Conservation (phyloP, 2,113 vertebrate species). For the Henicopernis longicauda region DNA sequence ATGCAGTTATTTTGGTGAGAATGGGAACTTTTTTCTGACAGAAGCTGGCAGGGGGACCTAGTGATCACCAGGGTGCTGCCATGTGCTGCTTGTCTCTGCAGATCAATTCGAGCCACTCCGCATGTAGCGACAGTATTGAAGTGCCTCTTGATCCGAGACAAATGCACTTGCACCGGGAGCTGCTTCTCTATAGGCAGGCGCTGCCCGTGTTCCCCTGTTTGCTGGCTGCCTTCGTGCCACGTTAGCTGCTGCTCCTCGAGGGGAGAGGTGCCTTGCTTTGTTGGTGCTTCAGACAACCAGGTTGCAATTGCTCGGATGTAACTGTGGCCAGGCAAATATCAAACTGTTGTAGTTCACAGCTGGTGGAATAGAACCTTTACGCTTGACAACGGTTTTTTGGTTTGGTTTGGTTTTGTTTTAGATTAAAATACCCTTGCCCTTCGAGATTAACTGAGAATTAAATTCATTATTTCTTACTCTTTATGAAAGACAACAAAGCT, state of each 20-base stretch:
- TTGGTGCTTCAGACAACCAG: rapidly evolving
- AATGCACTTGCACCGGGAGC: neutral
- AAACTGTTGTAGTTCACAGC: neutral
- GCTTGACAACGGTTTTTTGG: neutral
- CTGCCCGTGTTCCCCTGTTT: neutral
- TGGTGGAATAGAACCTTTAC: neutral
- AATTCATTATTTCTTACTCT: neutral
- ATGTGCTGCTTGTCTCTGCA: neutral
- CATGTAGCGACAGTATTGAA: rapidly evolving
- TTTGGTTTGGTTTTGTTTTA: neutral
- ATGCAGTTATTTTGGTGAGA: neutral
- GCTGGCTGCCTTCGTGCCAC: neutral
- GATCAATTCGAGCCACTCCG: neutral
- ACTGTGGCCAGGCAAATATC: neutral
- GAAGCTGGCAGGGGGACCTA: neutral
- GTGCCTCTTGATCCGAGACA: neutral
- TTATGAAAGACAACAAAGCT: neutral
- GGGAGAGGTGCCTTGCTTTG: neutral
- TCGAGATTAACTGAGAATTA: neutral
- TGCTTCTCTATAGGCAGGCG: neutral
- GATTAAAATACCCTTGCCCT: neutral
- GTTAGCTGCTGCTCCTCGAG: neutral
- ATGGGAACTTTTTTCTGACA: neutral
- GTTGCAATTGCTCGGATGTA: neutral
- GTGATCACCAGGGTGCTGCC: neutral